Evolutionary conservation across 2,113 vertebrate genomes (phyloP).

Genomic region (Crotalus tigris): DNA sequence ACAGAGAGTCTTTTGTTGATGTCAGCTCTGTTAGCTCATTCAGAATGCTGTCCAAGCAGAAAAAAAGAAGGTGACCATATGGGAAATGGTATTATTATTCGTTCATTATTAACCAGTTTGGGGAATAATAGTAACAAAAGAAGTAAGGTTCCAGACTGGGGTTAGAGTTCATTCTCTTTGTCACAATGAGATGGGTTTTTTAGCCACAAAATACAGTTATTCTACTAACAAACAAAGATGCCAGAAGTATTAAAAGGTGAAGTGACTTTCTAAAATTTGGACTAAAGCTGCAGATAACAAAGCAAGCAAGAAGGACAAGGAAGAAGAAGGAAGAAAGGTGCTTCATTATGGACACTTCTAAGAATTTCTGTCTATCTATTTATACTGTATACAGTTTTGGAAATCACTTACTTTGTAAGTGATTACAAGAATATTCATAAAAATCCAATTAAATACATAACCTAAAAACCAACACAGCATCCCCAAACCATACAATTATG

Average conservation of each 20-base stretch:
- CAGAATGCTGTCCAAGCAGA: constrained; percentile 56
- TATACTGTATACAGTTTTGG: not conserved
- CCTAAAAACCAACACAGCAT: not conserved
- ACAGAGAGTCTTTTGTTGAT: not conserved
- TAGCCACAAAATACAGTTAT: not conserved
- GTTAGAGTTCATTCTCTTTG: not conserved
- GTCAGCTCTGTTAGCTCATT: constrained; percentile 13
- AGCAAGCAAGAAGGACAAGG: not conserved
- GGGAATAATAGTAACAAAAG: not conserved
- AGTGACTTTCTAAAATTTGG: not conserved
- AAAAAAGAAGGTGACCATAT: not conserved
- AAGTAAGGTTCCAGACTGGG: not conserved
- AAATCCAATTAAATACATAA: not conserved
- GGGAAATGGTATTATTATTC: not conserved
- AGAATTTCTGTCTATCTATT: not conserved
- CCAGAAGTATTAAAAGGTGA: not conserved
- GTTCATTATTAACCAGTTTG: not conserved
- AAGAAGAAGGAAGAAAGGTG: not conserved
- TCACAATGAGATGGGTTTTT: not conserved
- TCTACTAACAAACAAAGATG: not conserved
- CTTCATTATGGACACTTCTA: not conserved
- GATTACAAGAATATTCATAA: not conserved
- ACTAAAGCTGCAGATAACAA: not conserved
- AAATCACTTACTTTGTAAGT: not conserved
- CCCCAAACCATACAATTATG: not conserved